Conservation (phyloP, 2,797 vertebrate genomes). For the Numenius phaeopus region DNA sequence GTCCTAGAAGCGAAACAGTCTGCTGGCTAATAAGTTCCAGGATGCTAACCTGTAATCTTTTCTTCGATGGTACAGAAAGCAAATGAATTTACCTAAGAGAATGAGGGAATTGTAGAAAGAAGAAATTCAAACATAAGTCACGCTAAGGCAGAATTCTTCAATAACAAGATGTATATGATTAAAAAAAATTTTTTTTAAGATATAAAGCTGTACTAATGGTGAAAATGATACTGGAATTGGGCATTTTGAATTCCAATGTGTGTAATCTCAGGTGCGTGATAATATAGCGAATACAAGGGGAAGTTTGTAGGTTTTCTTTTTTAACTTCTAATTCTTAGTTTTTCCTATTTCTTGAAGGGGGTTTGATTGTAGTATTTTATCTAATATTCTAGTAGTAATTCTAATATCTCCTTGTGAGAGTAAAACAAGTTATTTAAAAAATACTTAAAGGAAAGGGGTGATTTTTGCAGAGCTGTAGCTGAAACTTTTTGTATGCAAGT, state of each 20-base stretch:
- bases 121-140: neutral
- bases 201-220: neutral
- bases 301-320: neutral
- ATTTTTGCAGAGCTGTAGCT: neutral
- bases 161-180: neutral
- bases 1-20: neutral
- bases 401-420: neutral
- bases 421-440: neutral
- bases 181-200: neutral
- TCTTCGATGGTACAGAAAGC: neutral
- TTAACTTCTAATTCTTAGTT: neutral
- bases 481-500: neutral
- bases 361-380: neutral
- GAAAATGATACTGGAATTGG: neutral
- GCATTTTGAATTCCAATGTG: neutral
- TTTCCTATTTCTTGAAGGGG: neutral
- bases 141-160: neutral
- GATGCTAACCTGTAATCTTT: neutral
- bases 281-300: neutral
- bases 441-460: neutral
- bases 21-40: neutral
- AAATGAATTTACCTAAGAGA: neutral
- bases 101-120: neutral
- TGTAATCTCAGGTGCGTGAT: neutral
- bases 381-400: neutral